A percentile compares a stretch with the other conserved stretches of the same genome.
Evolutionary conservation across 2,113 vertebrate genomes (phyloP).

Genomic region (Pseudois nayaur): DNA sequence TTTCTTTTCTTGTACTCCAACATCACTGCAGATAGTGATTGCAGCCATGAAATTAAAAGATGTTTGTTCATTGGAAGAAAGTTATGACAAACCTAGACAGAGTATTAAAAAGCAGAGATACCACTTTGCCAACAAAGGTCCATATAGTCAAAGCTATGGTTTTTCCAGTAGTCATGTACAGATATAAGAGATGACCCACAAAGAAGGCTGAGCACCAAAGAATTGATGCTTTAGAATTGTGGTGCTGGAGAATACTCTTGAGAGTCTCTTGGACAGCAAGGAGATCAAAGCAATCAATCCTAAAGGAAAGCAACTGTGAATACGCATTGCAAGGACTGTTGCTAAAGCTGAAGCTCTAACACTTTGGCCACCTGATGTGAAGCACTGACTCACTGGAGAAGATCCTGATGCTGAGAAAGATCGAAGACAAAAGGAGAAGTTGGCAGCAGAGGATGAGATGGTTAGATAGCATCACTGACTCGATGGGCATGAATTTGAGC

Average conservation of each 20-base stretch:
- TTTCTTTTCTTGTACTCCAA: neutral
- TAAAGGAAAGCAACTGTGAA: neutral
- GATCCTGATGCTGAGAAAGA: neutral
- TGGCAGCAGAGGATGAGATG: neutral
- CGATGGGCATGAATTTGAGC: neutral
- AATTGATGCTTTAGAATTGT: neutral
- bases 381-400: neutral
- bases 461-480: neutral
- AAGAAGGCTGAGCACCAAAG: neutral
- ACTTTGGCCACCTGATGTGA: neutral
- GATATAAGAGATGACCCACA: neutral
- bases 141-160: neutral
- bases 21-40: neutral
- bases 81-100: neutral
- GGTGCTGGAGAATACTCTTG: neutral
- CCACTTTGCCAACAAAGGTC: neutral
- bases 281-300: neutral
- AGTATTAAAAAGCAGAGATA: neutral
- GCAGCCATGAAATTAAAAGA: neutral
- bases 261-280: neutral
- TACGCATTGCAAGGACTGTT: neutral
- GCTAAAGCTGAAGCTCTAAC: neutral
- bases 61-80: neutral
- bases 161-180: neutral
- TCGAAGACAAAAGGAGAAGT: neutral